Conservation (phyloP, 2,113 vertebrate genomes). For the Phalacrocorax brasilianus region DNA sequence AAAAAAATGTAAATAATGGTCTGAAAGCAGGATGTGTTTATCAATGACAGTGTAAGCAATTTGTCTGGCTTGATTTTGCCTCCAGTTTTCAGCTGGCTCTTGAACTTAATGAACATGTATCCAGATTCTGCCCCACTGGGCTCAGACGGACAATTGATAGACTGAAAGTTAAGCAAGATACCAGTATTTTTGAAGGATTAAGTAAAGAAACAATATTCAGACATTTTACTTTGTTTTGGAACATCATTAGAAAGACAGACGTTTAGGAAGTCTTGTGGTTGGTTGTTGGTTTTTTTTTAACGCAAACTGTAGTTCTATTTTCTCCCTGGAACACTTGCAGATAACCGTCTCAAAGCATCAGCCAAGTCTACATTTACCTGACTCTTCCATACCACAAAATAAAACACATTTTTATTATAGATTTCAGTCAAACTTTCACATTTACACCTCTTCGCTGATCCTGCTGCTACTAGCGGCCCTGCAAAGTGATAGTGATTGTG, state of each 20-base stretch:
- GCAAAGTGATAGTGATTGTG: background rate
- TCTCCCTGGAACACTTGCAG: background rate
- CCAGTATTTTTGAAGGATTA: background rate
- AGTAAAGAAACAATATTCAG: background rate
- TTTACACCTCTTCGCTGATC: background rate
- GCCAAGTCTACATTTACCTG: background rate
- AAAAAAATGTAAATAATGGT: background rate
- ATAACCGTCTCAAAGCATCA: background rate
- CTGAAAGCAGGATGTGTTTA: background rate
- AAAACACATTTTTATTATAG: background rate
- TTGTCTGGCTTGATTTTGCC: background rate
- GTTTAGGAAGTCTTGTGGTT: background rate
- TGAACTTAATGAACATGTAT: background rate
- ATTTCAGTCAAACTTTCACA: background rate
- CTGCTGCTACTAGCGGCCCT: background rate
- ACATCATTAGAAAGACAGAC: background rate
- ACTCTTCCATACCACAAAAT: background rate
- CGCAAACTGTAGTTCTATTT: background rate
- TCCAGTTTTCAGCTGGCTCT: background rate
- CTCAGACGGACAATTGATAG: background rate
- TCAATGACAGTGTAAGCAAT: background rate
- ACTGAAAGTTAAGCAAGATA: background rate
- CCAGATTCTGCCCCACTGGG: background rate
- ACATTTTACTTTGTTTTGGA: background rate
- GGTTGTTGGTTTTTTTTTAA: background rate